Percentiles rank a stretch among this genome's conserved stretches.
phyloP scores from a whole-genome alignment of 2,888 invertebrate species.

The Tenthredo amoena region DNA sequence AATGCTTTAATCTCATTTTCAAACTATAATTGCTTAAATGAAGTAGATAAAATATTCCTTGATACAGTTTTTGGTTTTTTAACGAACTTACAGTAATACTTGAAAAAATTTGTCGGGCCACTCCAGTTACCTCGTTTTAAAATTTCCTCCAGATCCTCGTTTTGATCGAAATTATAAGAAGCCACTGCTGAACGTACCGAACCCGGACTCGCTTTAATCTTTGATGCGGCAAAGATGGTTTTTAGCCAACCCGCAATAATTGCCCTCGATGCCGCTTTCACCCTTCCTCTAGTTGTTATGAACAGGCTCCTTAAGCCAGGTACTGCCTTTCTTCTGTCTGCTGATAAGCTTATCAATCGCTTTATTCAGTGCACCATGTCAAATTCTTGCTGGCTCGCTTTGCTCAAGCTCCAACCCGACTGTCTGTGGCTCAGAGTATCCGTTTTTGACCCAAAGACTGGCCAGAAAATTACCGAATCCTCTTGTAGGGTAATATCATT shows the following conservation, averaged over 20 bases:
- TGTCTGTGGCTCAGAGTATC: conserved; percentile 28
- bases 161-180: conserved; percentile 38
- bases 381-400: not conserved
- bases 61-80: not conserved
- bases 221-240: not conserved
- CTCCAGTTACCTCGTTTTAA: conserved; percentile 47
- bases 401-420: conserved; percentile 27
- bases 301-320: not conserved
- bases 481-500: conserved; percentile 12
- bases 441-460: conserved; percentile 45
- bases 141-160: conserved; percentile 16
- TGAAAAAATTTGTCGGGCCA: conserved; percentile 30
- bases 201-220: conserved; percentile 33
- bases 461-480: conserved; percentile 27
- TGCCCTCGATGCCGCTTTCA: conserved; percentile 45
- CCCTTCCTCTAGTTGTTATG: conserved; percentile 47
- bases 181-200: conserved; percentile 49
- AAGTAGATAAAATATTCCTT: not conserved
- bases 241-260: conserved; percentile 50
- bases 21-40: not conserved
- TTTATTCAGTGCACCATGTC: conserved; percentile 7
- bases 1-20: too few species aligned
- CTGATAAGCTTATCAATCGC: not conserved
- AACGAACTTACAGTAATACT: conserved; percentile 37
- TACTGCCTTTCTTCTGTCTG: not conserved